phyloP scores from a whole-genome alignment of 2,113 vertebrate genomes.

The Tricholaema leucomelas region DNA sequence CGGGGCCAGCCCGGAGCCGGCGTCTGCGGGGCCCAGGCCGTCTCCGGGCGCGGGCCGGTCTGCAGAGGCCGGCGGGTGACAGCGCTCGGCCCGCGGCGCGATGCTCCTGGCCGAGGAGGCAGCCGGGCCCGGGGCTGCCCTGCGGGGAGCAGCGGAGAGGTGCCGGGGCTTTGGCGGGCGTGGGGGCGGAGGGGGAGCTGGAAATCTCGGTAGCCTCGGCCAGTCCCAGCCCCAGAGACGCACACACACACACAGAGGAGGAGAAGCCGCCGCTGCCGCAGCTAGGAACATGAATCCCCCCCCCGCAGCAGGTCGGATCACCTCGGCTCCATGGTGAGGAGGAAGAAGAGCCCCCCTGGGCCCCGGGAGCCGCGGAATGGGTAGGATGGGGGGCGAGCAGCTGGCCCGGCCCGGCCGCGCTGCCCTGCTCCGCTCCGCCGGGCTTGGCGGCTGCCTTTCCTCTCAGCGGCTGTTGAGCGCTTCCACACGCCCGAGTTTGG shows the following conservation, averaged over 20 bases:
- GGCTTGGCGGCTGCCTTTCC: constrained; percentile 48
- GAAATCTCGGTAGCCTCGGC: constrained; percentile 76
- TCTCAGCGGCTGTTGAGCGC: constrained; percentile 68
- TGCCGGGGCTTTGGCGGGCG: not conserved
- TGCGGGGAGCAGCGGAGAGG: constrained; percentile 54
- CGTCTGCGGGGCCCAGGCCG: not conserved
- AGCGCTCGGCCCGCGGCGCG: not conserved
- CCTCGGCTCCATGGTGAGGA: constrained; percentile 88
- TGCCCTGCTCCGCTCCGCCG: not conserved
- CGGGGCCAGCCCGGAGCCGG: constrained; percentile 27
- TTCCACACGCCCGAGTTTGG: constrained; percentile 77
- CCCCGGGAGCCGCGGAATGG: constrained; percentile 80
- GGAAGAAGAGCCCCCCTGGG: constrained; percentile 80
- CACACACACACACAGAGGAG: constrained; percentile 45
- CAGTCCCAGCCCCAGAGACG: constrained; percentile 80
- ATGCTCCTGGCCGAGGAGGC: not conserved
- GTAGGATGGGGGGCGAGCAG: constrained; percentile 73
- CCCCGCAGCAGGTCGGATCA: constrained; percentile 66
- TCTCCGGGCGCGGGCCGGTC: not conserved
- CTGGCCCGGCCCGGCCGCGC: constrained; percentile 14
- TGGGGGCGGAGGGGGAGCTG: constrained; percentile 51
- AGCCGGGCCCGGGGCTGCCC: not conserved
- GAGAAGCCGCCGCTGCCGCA: constrained; percentile 60
- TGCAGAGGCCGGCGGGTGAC: not conserved
- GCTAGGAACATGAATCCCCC: constrained; percentile 81